Base-by-base conservation (phyloP, 2,797 vertebrate genomes). In the Euphonia xanthogaster region DNA sequence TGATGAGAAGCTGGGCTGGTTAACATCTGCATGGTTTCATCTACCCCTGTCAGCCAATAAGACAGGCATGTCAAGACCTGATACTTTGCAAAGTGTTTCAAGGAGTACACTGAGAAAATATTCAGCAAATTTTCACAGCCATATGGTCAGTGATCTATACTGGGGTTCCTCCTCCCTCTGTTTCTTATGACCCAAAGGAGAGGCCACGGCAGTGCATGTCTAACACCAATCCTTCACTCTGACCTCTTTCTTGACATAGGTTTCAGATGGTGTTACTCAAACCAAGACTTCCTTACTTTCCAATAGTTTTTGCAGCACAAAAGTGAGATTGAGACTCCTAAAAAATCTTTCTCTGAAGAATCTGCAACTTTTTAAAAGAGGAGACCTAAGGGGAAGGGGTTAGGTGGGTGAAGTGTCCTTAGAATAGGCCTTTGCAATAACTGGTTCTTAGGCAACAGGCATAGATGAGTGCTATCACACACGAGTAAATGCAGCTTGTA, bases 401-500 rank as follows among this genome's bases (percentile, higher is more conserved):
- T 25, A 37, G 24, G 4, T 15, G 28, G 2, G 3, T 7, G 8
- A 45, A 47, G 20, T 35, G 10, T 53, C 42, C 44, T 72, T 37
- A 54, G 21, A 73, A 30, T 25, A 65, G 37, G 22, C 4, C 10
- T 74, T 58, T 62, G 35, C 1, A 2, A 24, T 55, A 68, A 54
- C 2, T 37, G 45, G 27, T n/a, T 70, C 21, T 55, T 74, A 42
- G n/a, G 27, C 35, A 91, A 48, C 33, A 50, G 22, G 10, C 35
- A 95, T 77, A 93, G 80, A 72, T 19, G 30, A 76, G 28, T 48
- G 8, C 81, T 75, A 35, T 30, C 39, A 45, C 45, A 67, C 48
- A 88, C 12, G 37, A 62, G 53, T 33, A 95, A 96, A 94, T 45
- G 17, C 63, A 95, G n/a, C 51, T 80, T 55, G 53, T 84, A 95